phyloP scores from a whole-genome alignment of 2,113 vertebrate genomes.

The Marmota flaviventris region DNA sequence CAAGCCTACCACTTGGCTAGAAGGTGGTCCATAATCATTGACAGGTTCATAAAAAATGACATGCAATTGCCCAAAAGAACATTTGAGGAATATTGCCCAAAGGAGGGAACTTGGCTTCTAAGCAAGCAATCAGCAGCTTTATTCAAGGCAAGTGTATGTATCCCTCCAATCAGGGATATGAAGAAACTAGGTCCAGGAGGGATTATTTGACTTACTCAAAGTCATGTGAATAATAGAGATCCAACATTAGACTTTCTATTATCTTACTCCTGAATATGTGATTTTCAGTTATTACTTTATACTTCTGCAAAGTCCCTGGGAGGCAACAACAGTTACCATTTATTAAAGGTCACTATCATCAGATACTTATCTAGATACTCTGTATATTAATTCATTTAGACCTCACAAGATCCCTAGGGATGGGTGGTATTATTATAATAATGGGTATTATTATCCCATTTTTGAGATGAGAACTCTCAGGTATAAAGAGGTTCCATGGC shows the following conservation, averaged over 20 bases:
- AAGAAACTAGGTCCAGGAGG: neutral
- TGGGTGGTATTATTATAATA: neutral
- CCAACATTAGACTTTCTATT: neutral
- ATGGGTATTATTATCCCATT: neutral
- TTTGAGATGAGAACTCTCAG: neutral
- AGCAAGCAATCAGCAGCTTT: neutral
- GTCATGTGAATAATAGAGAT: neutral
- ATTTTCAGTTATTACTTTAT: neutral
- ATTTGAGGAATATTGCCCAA: neutral
- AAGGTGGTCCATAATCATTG: neutral
- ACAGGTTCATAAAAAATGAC: neutral
- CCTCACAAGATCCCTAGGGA: neutral
- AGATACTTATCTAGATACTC: neutral
- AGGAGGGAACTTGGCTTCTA: neutral
- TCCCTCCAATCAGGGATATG: neutral
- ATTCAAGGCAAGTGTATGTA: neutral
- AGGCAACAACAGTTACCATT: neutral
- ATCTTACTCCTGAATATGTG: neutral
- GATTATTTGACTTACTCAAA: neutral
- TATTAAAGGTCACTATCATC: neutral
- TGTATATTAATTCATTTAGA: neutral
- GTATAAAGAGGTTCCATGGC: neutral
- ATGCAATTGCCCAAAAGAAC: conserved; percentile 15
- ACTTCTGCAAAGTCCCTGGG: neutral
- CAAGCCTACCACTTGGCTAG: neutral